Evolutionary conservation across 2,113 vertebrate genomes (phyloP).

Genomic region (Hemiscyllium ocellatum): DNA sequence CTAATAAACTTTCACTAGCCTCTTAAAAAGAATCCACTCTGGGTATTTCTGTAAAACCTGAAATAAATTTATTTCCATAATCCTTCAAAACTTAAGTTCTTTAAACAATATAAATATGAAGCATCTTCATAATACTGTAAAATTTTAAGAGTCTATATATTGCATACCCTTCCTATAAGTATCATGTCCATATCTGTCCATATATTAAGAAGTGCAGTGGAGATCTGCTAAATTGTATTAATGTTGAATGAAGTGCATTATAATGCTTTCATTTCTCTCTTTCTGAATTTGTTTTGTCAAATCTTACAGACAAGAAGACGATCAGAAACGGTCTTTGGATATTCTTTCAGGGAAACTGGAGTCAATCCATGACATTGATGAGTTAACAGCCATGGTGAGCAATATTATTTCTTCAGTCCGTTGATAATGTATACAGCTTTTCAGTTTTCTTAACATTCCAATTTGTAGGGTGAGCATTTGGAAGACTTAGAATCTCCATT

Average conservation of each 20-base stretch:
- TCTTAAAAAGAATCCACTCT: no score
- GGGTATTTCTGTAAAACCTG: no score
- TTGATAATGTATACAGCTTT: not conserved
- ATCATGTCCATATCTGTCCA: not conserved
- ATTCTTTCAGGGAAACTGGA: slow-evolving; percentile 68
- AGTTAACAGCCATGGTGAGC: slow-evolving; percentile 78
- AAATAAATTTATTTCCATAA: no score
- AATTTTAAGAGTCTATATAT: not conserved
- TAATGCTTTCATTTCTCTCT: slow-evolving; percentile 40
- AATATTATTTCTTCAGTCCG: slow-evolving; percentile 7
- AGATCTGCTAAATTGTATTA: not conserved
- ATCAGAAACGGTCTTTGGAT: slow-evolving; percentile 63
- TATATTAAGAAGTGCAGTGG: not conserved
- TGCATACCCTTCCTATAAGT: not conserved
- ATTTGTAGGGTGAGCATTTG: not conserved
- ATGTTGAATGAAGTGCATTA: not conserved
- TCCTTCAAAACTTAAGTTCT: no score
- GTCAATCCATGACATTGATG: slow-evolving; percentile 73
- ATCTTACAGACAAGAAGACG: slow-evolving; percentile 57
- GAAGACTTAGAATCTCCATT: not conserved
- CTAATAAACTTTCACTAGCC: no score
- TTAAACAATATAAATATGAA: no score
- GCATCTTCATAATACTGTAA: no score
- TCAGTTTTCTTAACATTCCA: not conserved
- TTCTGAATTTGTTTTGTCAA: slow-evolving; percentile 43